A percentile compares a stretch with the other conserved stretches of the same genome.
Conservation (phyloP, 1,140 invertebrate species). For the Drosophila tropicalis region DNA sequence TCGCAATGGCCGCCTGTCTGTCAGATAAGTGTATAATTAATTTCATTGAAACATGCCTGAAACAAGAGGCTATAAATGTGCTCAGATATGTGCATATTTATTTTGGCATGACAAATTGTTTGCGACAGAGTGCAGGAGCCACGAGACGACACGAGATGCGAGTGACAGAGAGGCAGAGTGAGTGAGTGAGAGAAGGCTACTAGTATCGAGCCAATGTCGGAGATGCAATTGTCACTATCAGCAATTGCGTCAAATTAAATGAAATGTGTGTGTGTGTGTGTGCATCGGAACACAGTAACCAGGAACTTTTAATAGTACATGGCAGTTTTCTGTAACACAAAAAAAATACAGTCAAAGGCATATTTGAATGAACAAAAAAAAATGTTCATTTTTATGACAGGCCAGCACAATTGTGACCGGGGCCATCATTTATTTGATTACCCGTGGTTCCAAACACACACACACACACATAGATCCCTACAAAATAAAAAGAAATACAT, state of each 20-base stretch:
- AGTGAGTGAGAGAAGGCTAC: not conserved
- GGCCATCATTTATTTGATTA: slow-evolving; percentile 68
- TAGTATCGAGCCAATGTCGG: slow-evolving; percentile 7
- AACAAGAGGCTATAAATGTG: slow-evolving; percentile 14
- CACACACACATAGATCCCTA: not conserved
- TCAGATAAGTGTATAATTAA: slow-evolving; percentile 68
- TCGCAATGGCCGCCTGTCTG: slow-evolving; percentile 46
- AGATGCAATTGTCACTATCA: slow-evolving; percentile 66
- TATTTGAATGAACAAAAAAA: slow-evolving; percentile 31
- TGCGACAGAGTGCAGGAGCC: slow-evolving; percentile 22
- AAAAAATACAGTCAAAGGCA: slow-evolving; percentile 5
- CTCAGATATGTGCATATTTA: slow-evolving; percentile 19
- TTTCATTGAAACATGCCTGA: slow-evolving; percentile 46
- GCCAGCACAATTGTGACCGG: slow-evolving; percentile 25
- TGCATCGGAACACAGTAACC: not conserved
- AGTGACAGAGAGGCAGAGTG: not conserved
- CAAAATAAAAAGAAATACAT: not conserved
- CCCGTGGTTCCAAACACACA: slow-evolving; percentile 22
- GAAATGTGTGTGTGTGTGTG: slow-evolving; percentile 27
- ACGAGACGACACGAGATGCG: too few relatives aligned
- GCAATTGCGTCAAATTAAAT: slow-evolving; percentile 47
- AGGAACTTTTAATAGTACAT: slow-evolving; percentile 56
- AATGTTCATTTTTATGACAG: slow-evolving; percentile 54
- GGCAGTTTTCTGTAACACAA: slow-evolving; percentile 9
- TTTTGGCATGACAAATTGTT: slow-evolving; percentile 56